phyloP scores from a whole-genome alignment of 2,113 vertebrate species.

The Myodes glareolus region DNA sequence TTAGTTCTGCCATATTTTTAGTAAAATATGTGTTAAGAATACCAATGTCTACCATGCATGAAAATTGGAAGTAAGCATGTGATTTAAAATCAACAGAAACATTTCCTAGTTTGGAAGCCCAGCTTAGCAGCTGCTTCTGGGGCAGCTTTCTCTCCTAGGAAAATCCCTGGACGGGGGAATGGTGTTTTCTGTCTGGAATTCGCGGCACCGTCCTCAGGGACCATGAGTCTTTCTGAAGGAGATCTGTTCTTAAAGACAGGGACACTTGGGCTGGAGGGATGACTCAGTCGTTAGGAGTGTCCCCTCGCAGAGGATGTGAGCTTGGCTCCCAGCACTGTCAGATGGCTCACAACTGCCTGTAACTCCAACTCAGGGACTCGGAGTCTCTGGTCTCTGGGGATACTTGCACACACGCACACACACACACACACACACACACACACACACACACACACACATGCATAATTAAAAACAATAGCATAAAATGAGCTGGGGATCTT shows the following conservation, averaged over 20 bases:
- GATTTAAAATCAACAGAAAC: neutral
- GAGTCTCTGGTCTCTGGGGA: neutral
- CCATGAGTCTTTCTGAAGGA: neutral
- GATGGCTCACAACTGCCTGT: neutral
- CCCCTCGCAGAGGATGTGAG: neutral
- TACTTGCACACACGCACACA: neutral
- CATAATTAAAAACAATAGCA: no score
- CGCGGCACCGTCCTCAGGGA: neutral
- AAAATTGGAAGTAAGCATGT: neutral
- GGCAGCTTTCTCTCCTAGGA: neutral
- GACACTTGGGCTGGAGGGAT: neutral
- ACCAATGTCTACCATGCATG: neutral
- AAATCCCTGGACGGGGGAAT: neutral
- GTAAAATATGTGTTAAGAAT: conserved; percentile 5
- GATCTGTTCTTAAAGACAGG: neutral
- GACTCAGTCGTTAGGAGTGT: neutral
- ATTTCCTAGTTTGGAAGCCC: neutral
- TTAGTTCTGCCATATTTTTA: neutral
- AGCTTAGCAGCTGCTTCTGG: neutral
- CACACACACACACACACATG: neutral
- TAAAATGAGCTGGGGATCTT: no score
- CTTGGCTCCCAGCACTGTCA: neutral
- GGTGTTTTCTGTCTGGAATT: neutral
- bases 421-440: neutral
- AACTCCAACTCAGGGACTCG: neutral